Percentiles rank a stretch among this genome's conserved stretches.
phyloP scores from a whole-genome alignment of 2,797 vertebrate genomes.

The Babyrousa celebensis region DNA sequence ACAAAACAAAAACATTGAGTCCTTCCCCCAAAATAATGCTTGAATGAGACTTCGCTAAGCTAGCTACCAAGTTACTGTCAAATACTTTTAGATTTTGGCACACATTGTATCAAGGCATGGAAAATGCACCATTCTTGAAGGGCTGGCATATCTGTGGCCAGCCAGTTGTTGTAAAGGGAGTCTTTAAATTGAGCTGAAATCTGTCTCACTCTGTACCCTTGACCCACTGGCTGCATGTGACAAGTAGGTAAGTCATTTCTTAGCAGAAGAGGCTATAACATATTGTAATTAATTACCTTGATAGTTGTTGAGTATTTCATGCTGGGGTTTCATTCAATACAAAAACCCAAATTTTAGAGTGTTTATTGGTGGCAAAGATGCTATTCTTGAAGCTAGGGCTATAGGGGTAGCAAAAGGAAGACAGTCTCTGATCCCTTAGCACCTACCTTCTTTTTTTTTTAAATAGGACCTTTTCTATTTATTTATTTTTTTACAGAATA shows the following conservation, averaged over 20 bases:
- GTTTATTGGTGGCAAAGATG: not conserved
- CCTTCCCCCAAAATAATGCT: constrained; percentile 4
- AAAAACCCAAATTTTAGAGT: not conserved
- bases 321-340: constrained; percentile 15
- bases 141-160: too few relatives aligned
- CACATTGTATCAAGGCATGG: not conserved
- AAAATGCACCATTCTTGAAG: not conserved
- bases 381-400: not conserved
- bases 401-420: not conserved
- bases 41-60: constrained; percentile 10
- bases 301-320: constrained; percentile 20
- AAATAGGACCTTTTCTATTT: too few relatives aligned
- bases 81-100: not conserved
- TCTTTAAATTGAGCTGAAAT: not conserved
- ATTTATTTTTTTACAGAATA: too few relatives aligned
- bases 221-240: not conserved
- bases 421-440: not conserved
- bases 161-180: not conserved
- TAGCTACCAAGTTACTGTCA: constrained; percentile 41
- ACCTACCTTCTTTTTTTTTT: not conserved
- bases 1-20: constrained; percentile 47
- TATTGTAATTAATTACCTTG: not conserved
- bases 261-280: not conserved
- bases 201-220: not conserved
- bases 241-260: not conserved